Evolutionary conservation across 1,140 invertebrate genomes (phyloP).

Genomic region (Metaphire vulgaris): DNA sequence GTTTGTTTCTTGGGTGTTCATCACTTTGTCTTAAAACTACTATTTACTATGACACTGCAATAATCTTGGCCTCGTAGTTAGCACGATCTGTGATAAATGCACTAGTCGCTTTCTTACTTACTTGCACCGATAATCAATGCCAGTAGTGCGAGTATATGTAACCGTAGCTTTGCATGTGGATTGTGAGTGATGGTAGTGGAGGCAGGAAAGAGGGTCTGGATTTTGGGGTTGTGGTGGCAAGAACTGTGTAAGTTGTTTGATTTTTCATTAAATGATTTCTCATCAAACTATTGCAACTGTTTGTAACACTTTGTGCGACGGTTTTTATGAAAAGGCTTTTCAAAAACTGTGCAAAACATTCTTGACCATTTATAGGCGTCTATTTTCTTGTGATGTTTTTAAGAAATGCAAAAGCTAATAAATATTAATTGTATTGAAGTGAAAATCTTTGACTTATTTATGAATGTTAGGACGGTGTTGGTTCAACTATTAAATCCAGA

Average conservation of each 20-base stretch:
- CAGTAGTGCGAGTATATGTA: neutral
- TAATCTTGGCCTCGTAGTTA: neutral
- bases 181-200: neutral
- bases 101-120: neutral
- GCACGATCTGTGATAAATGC: neutral
- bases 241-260: neutral
- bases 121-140: neutral
- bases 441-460: neutral
- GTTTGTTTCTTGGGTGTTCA: too few species aligned
- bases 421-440: neutral
- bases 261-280: neutral
- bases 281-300: neutral
- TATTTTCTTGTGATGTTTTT: neutral
- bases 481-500: too few species aligned
- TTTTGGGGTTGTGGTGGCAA: neutral
- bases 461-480: too few species aligned
- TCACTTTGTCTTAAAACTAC: neutral
- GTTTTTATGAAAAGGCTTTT: conserved; percentile 1
- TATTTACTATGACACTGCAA: neutral
- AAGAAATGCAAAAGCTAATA: conserved; percentile 1
- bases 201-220: neutral
- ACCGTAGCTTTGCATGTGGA: neutral
- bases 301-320: neutral
- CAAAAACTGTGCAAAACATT: neutral
- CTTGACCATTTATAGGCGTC: neutral